phyloP scores from a whole-genome alignment of 2,113 vertebrate species.

The Chascanopsetta lugubris region DNA sequence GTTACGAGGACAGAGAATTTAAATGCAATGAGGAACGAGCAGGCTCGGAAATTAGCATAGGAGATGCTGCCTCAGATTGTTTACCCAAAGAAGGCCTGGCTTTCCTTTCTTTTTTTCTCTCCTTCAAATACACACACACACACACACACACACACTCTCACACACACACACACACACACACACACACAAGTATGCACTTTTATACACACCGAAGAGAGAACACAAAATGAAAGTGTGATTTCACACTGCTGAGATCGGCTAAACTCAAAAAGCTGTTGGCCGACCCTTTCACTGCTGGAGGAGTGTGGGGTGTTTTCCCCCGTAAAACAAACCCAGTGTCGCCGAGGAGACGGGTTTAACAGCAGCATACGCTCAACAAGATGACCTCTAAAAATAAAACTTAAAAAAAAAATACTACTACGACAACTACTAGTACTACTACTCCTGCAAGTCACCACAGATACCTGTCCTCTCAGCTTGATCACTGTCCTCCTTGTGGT shows the following conservation, averaged over 20 bases:
- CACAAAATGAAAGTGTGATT: conserved; percentile 72
- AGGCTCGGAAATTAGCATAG: conserved; percentile 70
- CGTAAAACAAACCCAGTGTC: too few relatives aligned
- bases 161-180: conserved; percentile 21
- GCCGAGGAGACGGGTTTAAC: too few relatives aligned
- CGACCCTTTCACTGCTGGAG: conserved; percentile 65
- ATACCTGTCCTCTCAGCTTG: too few relatives aligned
- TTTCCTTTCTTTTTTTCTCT: conserved; percentile 15
- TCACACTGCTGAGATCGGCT: conserved; percentile 78
- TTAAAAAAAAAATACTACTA: too few relatives aligned
- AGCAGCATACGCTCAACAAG: too few relatives aligned
- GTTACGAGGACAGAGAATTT: conserved; percentile 62
- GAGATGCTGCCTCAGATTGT: conserved; percentile 80
- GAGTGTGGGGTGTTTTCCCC: neutral
- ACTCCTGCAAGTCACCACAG: too few relatives aligned
- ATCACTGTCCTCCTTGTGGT: too few relatives aligned
- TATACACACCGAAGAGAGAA: conserved; percentile 59
- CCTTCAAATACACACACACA: conserved; percentile 18
- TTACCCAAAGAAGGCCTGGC: conserved; percentile 68
- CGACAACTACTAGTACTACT: too few relatives aligned
- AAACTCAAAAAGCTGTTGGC: conserved; percentile 68
- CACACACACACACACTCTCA: conserved; percentile 14
- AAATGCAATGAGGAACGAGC: conserved; percentile 66
- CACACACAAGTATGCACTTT: conserved; percentile 17
- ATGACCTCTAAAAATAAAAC: too few relatives aligned